Evolutionary conservation across 2,888 invertebrate species (phyloP).

Genomic region (Bugula neritina): DNA sequence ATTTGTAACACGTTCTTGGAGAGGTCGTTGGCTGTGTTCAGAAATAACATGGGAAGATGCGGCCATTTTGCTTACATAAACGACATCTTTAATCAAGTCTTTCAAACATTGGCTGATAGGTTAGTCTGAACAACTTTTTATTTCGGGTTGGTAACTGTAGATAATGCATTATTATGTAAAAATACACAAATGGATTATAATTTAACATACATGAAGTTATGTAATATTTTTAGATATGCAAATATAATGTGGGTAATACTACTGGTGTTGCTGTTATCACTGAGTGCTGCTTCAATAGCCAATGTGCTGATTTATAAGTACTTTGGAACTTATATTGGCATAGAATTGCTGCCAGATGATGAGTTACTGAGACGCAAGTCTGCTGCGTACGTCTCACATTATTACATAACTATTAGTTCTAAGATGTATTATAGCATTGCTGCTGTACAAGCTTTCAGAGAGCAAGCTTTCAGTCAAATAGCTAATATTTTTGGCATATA

Average conservation of each 20-base stretch:
- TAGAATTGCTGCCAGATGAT: neutral
- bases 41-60: constrained; percentile 1
- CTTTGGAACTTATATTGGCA: neutral
- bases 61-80: neutral
- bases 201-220: no score
- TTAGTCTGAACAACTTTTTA: no score
- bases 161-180: neutral
- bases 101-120: no score
- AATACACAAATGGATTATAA: neutral
- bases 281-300: neutral
- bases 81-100: neutral
- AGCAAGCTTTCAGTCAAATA: no score
- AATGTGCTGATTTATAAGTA: neutral
- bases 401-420: no score
- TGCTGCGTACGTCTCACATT: neutral
- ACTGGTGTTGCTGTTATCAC: neutral
- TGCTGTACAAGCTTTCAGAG: no score
- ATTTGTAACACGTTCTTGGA: neutral
- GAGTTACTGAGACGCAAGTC: neutral
- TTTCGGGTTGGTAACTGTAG: no score
- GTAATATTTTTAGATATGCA: no score
- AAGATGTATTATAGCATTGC: no score
- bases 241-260: constrained; percentile 6
- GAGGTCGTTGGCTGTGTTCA: neutral
- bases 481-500: no score